Conservation (phyloP, 2,797 vertebrate species). For the Lerista edwardsae region DNA sequence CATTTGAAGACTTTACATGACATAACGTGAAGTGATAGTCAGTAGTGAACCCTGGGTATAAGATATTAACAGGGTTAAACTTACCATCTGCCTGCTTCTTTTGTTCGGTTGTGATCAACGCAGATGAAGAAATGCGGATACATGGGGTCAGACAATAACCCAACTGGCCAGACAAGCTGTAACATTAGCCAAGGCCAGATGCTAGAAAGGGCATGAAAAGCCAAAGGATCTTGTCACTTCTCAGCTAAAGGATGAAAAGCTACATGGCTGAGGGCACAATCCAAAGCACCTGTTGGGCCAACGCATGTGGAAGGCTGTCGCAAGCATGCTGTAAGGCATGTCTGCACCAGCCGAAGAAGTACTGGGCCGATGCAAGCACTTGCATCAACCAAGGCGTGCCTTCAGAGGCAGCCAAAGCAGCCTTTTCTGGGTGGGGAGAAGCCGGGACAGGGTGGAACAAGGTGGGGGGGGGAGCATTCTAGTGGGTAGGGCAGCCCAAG, state of each 20-base stretch:
- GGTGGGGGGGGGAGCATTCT: too few relatives aligned
- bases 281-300: too few relatives aligned
- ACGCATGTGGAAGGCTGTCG: too few relatives aligned
- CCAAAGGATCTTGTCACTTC: background rate
- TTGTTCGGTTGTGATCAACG: constrained; percentile 56
- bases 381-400: too few relatives aligned
- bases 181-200: constrained; percentile 3
- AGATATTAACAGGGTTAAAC: constrained; percentile 68
- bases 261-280: background rate
- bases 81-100: constrained; percentile 64
- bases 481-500: too few relatives aligned
- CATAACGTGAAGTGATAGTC: constrained; percentile 73
- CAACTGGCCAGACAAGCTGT: constrained; percentile 3
- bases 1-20: constrained; percentile 71
- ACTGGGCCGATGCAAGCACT: too few relatives aligned
- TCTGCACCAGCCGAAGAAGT: too few relatives aligned
- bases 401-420: too few relatives aligned
- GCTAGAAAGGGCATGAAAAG: background rate
- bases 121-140: background rate
- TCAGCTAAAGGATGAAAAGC: background rate
- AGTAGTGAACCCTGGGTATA: constrained; percentile 74
- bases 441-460: too few relatives aligned
- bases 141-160: background rate
- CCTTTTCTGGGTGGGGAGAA: too few relatives aligned
- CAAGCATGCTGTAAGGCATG: too few relatives aligned